Base-by-base conservation (phyloP, 2,113 vertebrate species). In the Accipiter virgatus region DNA sequence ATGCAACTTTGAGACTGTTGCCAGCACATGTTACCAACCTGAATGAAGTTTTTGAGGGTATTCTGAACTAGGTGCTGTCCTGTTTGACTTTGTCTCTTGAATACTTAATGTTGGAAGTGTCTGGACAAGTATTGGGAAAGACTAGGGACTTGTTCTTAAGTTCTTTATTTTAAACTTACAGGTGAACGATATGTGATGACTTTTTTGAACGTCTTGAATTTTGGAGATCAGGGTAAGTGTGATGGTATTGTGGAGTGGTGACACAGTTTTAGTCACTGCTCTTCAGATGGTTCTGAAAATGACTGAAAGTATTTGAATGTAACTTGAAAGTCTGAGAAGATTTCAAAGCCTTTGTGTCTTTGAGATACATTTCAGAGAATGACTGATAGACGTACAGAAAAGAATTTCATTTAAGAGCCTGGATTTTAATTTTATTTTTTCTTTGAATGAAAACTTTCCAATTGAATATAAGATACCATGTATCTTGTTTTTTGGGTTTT, bases 181-280 rank as follows among this genome's bases (percentile, higher is more conserved):
- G 99, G 99, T 6, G 99, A 99, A 95, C 98, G 99, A 61, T 99
- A 99, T 8, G 98, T 99, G 97, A 99, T 99, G 99, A 99, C 99
- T 43, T 99, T 99, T 97, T 95, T 99, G 89, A 99, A 99, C 1
- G 99, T 99, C 34, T 98, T 99, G 83, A 99, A 99, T 98, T 99
- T 99, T 96, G 99, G 99, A 62, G 99, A 99, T 94, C 99, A 99
- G 96, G 99, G 99, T 99, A 97, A 98, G 98, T 95, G 66, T 86
- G 80, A 61, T 50, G 50, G 14, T 73, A 1, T 3, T 95, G 79
- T 42, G 47, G 42, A 87, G 67, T 27, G 16, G 22, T 48, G 50
- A 9, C 18, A 32, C 19, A 25, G 12, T 61, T 83, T 79, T 34
- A 29, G 20, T 36, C 8, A 6, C 15, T 62, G 32, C 12, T 92